Base-by-base conservation (phyloP, 37 sponge, comb jelly and placozoan species). In the Beroe forskalii region DNA sequence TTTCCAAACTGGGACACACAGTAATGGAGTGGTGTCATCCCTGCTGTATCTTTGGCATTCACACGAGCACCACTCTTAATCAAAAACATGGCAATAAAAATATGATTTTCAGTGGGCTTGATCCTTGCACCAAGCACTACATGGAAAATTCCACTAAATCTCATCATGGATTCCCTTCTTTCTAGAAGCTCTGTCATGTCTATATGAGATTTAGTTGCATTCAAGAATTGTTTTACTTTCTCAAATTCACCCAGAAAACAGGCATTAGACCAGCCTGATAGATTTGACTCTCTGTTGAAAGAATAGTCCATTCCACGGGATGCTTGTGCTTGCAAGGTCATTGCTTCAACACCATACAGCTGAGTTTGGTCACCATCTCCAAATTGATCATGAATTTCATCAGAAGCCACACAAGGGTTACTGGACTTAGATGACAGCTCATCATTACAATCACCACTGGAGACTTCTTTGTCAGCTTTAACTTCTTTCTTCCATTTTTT, bases 1-100 rank as follows among this genome's bases (percentile, higher is more conserved):
- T 80, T 80, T n/a, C 86, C 86, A 80, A 80, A 80, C 60, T 80
- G 86, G 55, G 86, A 80, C 30, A 44, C 35, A 30, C 86, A 80
- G 28, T 80, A 38, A 44, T 80, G 44, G 1, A 80, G 28, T 12
- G 86, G 55, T 43, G 86, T 80, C 40, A 37, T 33, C 19, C 86
- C 86, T 30, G 38, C 86, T 20, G 35, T 24, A 42, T 80, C 86
- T 48, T 22, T 41, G 14, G 86, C 55, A 44, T 80, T 43, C 3
- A 44, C 60, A 38, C 31, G 27, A 23, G 86, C 86, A 43, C 60
- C 86, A 9, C 41, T 80, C 28, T 80, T 55, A 80, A 80, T 22
- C 55, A 80, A 80, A 20, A 43, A 43, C 55, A n/a, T 80, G 60
- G 86, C 86, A n/a, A 80, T 80, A 41, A 22, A 0, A n/a, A 80